Evolutionary conservation across 35 echinoderm and acorn worm genomes (phyloP), one percentile per base, ranked within the genome.

Genomic region (Patiria miniata): DNA sequence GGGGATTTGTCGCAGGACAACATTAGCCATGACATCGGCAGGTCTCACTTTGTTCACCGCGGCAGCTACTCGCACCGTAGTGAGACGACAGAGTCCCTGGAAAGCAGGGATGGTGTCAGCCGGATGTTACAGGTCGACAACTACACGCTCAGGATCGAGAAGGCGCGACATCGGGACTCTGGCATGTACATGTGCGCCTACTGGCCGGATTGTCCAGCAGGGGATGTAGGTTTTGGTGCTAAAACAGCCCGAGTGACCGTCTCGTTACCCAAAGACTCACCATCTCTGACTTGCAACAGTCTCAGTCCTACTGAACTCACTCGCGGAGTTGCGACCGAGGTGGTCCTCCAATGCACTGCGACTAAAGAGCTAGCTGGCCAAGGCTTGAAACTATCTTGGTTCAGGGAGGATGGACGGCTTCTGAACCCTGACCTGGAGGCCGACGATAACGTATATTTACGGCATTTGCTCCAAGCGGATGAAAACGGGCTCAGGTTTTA

Each of bases 111-210:
- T 73, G 65, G 65, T 10, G 29, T 26, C 26, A 73, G 65, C 14
- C 10, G 26, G 65, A 30, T 36, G 26, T 26, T 73, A 5, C 21
- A 73, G 26, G 65, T 73, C 14, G 65, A 73, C 19, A 73, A 26
- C 26, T 73, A 28, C 34, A 14, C 65, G 2, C 65, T 73, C 8
- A 18, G 26, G 26, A 73, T 73, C 34, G 26, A 26, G 10, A 28
- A 30, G 26, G 29, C 65, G 34, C 23, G 26, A 23, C 65, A 73
- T 34, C 19, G 26, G 29, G 65, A 73, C 26, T 73, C 65, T 5
- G 65, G 65, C 14, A 1, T 73, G 65, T 73, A 73, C 65, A 73
- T 73, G 65, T 73, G 65, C 65, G 14, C 34, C 21, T 73, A 26
- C 65, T 26, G 29, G 2, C 26, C 29, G 14, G 65, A 34, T 14